Base-by-base conservation (phyloP, 2,888 invertebrate genomes). In the Trypoxylon attenuatum region DNA sequence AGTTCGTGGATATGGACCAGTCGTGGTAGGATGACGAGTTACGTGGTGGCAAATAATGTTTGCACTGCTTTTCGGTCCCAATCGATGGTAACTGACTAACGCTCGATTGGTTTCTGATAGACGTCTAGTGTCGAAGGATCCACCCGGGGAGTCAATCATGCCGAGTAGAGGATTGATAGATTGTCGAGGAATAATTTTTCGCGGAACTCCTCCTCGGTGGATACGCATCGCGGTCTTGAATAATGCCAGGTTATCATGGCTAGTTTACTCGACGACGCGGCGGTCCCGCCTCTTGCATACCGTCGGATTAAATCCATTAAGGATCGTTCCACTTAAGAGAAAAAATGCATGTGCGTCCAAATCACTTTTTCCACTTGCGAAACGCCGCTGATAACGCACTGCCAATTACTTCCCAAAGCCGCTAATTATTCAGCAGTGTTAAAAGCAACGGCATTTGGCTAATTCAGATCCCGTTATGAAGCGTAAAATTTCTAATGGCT, bases 1-100 rank as follows among this genome's bases (percentile, higher is more conserved):
- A 85, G 82, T 82, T 82, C 64, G 67, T 68, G 77, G 76, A 77
- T 74, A 76, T 69, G 76, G 69, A 77, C 77, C 69, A 42, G 74
- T 61, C 68, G 67, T 61, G 66, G 69, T 74, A 47, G 69, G 71
- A 76, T 77, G 77, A 76, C 71, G 74, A 74, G 74, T 74, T 71
- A 71, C 69, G 77, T 67, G 62, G 64, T 58, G 67, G 71, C 71
- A 77, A 77, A 76, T 73, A 73, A 71, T 74, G 77, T 76, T 76
- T 77, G 71, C 69, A 60, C 71, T 71, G 71, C 66, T 73, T 74
- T 71, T 67, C 66, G 76, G 49, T n/a, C 59, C 60, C 54, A 62
- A 59, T 75, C 76, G 75, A 75, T 74, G 65, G 50, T 75, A 71
- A 74, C 69, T 66, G 75, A 57, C 65, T 75, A 66, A 75, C 62